phyloP scores from a whole-genome alignment of 64 coral and sea anemone species.

The Exaiptasia diaphana region DNA sequence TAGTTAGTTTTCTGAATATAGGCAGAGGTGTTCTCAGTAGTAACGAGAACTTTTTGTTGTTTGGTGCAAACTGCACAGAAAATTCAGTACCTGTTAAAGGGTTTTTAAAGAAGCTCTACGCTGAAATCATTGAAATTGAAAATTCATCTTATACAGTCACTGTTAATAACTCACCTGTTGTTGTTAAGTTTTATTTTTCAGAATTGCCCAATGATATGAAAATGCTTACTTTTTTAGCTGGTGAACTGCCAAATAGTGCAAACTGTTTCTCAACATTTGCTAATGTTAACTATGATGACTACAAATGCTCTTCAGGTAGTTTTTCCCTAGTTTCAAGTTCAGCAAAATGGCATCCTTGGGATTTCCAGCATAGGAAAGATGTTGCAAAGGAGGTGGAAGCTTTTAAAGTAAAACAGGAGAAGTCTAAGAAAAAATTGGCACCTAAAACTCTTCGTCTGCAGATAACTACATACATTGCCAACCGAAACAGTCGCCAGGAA shows the following conservation, averaged over 20 bases:
- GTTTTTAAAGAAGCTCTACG: background rate
- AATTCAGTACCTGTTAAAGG: constrained; percentile 4
- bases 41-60: constrained; percentile 43
- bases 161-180: background rate
- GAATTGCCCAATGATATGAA: constrained; percentile 63
- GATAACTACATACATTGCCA: constrained; percentile 5
- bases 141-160: background rate
- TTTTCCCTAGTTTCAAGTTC: background rate
- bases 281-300: constrained; percentile 20
- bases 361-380: background rate
- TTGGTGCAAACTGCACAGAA: constrained; percentile 27
- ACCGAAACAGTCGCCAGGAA: constrained; percentile 13
- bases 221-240: constrained; percentile 40
- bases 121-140: constrained; percentile 23
- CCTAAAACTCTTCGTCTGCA: background rate
- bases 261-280: constrained; percentile 38
- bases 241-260: constrained; percentile 15
- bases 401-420: background rate
- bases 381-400: constrained; percentile 1
- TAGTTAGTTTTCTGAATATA: constrained; percentile 24
- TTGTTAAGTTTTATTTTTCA: constrained; percentile 1
- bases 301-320: background rate
- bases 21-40: constrained; percentile 37
- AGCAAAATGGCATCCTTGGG: constrained; percentile 6
- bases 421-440: constrained; percentile 18